Percentiles rank a stretch among this genome's conserved stretches.
phyloP scores from a whole-genome alignment of 2,113 vertebrate species.

The Daboia siamensis region DNA sequence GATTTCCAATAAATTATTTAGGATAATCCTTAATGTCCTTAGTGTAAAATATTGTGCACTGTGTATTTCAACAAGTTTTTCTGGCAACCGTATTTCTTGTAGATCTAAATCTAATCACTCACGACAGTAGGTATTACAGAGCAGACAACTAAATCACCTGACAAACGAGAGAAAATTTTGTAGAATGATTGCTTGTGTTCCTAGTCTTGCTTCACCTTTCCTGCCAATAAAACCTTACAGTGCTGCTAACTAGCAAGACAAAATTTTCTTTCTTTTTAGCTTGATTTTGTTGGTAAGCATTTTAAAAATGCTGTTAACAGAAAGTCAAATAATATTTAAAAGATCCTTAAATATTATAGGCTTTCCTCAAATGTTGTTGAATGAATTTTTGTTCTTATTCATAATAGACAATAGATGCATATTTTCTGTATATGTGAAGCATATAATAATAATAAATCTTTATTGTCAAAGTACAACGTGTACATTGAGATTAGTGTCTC shows the following conservation, averaged over 20 bases:
- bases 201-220: background rate
- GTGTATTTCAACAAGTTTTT: background rate
- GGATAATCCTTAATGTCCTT: background rate
- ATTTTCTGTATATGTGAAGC: fast-evolving
- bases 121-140: background rate
- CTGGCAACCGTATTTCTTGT: background rate
- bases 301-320: background rate
- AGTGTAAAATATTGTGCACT: background rate
- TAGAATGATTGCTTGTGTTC: background rate
- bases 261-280: background rate
- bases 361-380: background rate
- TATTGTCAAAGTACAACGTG: no score
- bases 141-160: background rate
- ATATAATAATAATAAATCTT: background rate
- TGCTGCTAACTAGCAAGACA: background rate
- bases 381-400: background rate
- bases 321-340: background rate
- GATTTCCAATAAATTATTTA: background rate
- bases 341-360: background rate
- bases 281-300: background rate
- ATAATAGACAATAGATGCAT: background rate
- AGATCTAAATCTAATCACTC: background rate
- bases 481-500: background rate
- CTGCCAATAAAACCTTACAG: background rate
- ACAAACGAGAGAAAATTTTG: background rate